A percentile compares a stretch with the other conserved stretches of the same genome.
phyloP scores from a whole-genome alignment of 1,140 invertebrate species.

The Penaeus japonicus region DNA sequence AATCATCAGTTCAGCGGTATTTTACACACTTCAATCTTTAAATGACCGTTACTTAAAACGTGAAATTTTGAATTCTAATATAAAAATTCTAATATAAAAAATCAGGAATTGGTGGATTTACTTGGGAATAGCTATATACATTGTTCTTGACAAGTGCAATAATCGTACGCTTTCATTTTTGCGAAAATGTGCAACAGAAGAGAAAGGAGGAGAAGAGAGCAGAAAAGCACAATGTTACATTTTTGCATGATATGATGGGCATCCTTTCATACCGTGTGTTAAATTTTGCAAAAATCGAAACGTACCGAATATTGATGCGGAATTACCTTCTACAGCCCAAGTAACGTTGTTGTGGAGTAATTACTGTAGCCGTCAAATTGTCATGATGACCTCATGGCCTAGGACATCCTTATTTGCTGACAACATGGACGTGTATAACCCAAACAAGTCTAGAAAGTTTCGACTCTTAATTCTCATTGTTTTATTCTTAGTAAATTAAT shows the following conservation, averaged over 20 bases:
- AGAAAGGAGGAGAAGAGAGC: too few species aligned
- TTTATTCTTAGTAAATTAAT: conserved; percentile 7
- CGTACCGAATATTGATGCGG: not conserved
- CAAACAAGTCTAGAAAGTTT: conserved; percentile 3
- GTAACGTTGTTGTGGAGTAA: too few species aligned
- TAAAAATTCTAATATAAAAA: too few species aligned
- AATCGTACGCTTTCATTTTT: too few species aligned
- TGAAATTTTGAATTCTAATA: too few species aligned
- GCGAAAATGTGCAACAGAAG: too few species aligned
- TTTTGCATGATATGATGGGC: conserved; percentile 3
- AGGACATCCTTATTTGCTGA: not conserved
- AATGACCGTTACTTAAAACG: too few species aligned
- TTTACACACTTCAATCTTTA: too few species aligned
- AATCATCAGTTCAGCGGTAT: too few species aligned
- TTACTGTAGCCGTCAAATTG: not conserved
- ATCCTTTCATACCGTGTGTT: not conserved
- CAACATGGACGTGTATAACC: not conserved
- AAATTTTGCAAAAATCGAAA: conserved; percentile 2
- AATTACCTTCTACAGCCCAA: not conserved
- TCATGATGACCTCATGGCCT: not conserved
- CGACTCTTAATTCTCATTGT: not conserved
- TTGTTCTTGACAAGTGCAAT: too few species aligned
- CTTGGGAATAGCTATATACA: too few species aligned
- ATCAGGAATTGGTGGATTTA: too few species aligned
- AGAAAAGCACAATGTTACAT: not conserved